Evolutionary conservation across 2,113 vertebrate genomes (phyloP).

Genomic region (Piaya cayana): DNA sequence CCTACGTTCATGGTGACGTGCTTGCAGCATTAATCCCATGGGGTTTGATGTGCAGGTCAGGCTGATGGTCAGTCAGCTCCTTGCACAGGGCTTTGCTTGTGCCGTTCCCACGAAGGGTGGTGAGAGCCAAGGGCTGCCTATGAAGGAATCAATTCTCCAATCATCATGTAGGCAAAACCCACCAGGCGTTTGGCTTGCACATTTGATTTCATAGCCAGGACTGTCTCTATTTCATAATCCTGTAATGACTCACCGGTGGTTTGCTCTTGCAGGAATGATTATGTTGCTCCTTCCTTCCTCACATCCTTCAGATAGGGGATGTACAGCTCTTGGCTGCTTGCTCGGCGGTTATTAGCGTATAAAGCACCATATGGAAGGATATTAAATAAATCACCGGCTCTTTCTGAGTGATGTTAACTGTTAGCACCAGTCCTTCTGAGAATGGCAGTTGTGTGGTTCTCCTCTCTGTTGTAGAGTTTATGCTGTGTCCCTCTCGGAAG

Average conservation of each 20-base stretch:
- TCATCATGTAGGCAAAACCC: background rate
- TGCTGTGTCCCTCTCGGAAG: fast-evolving
- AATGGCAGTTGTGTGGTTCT: background rate
- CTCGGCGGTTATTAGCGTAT: background rate
- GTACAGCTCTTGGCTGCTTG: background rate
- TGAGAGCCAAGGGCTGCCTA: background rate
- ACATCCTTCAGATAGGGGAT: background rate
- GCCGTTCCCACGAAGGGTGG: fast-evolving
- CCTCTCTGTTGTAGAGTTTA: background rate
- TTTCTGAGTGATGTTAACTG: background rate
- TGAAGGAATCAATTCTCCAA: background rate
- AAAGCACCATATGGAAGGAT: background rate
- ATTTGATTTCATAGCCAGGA: background rate
- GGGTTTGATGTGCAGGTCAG: background rate
- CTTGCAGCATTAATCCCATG: fast-evolving
- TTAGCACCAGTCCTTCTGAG: background rate
- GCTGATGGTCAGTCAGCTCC: fast-evolving
- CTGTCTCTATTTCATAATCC: background rate
- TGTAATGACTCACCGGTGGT: background rate
- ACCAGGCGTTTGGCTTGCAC: background rate
- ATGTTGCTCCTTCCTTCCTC: background rate
- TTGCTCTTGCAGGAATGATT: background rate
- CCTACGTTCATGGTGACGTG: background rate
- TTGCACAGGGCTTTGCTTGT: fast-evolving
- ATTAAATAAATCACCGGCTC: background rate